A percentile compares a stretch with the other conserved stretches of the same genome.
These are phyloP conservation scores for Odontocolon sp. DNA, from an alignment of 2,888 invertebrate genomes.

Conservation along the genomic window DNA sequence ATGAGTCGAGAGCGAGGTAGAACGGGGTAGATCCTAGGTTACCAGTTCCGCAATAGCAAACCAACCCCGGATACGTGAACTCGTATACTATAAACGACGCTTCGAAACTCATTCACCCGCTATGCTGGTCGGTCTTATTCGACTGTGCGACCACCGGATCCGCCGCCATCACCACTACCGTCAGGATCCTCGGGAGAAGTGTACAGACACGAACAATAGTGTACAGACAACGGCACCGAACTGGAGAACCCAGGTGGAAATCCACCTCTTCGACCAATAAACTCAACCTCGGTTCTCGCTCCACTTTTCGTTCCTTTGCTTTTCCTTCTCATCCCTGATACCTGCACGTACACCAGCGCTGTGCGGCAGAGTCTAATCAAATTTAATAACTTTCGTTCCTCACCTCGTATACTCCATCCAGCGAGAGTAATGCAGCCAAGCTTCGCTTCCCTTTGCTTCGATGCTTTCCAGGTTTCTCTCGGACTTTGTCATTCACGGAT, in stretches of 20 bases:
- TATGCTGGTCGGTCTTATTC: not conserved
- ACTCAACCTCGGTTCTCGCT: slow-evolving; percentile 64
- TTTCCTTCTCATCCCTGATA: slow-evolving; percentile 23
- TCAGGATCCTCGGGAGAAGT: not conserved
- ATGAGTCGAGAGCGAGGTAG: not conserved
- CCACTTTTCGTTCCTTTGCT: slow-evolving; percentile 63
- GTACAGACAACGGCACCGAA: not conserved
- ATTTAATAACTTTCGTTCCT: slow-evolving; percentile 78
- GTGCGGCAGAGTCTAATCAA: slow-evolving; percentile 76
- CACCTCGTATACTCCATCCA: slow-evolving; percentile 9
- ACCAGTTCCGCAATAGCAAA: slow-evolving; percentile 27
- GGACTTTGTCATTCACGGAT: not conserved
- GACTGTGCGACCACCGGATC: not conserved
- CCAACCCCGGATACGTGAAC: slow-evolving; percentile 61
- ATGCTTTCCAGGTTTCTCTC: not conserved
- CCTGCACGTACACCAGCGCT: slow-evolving; percentile 54
- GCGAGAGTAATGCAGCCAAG: not conserved
- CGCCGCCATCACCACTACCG: not conserved
- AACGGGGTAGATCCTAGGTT: not conserved
- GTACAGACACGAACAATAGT: not conserved
- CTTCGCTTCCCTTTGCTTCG: not conserved
- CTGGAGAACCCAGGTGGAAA: not conserved
- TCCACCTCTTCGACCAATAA: not conserved
- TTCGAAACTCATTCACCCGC: slow-evolving; percentile 69
- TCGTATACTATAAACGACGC: slow-evolving; percentile 52